phyloP scores from a whole-genome alignment of 2,888 invertebrate species.

The Ganaspis brasiliensis region DNA sequence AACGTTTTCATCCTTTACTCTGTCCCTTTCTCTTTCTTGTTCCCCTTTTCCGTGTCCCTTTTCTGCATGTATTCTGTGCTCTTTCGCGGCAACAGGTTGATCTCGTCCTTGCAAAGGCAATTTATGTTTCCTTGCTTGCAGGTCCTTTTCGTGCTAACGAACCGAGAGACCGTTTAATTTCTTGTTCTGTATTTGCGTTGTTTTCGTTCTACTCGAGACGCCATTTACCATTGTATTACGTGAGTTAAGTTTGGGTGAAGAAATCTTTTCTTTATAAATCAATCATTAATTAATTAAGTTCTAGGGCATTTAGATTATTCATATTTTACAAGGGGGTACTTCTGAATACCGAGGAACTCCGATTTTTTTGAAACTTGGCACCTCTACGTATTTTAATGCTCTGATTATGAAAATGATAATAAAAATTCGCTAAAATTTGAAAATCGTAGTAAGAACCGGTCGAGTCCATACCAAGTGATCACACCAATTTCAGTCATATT shows the following conservation, averaged over 20 bases:
- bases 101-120: conserved; percentile 41
- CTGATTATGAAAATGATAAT: too few relatives aligned
- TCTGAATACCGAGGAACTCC: too few relatives aligned
- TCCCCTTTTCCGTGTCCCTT: not conserved
- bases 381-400: too few relatives aligned
- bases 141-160: conserved; percentile 32
- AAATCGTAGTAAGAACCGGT: too few relatives aligned
- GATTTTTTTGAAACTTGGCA: too few relatives aligned
- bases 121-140: conserved; percentile 34
- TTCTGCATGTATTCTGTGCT: not conserved
- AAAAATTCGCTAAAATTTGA: too few relatives aligned
- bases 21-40: conserved; percentile 15
- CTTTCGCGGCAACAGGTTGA: conserved; percentile 40
- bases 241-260: not conserved
- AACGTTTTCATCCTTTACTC: conserved; percentile 35
- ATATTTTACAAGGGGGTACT: too few relatives aligned
- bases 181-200: conserved; percentile 19
- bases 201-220: not conserved
- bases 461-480: too few relatives aligned
- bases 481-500: too few relatives aligned
- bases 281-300: too few relatives aligned
- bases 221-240: conserved; percentile 7
- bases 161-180: conserved; percentile 39
- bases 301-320: too few relatives aligned
- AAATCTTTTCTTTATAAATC: too few relatives aligned